Evolutionary conservation across 2,888 invertebrate genomes (phyloP).

Genomic region (Brassicogethes aeneus): DNA sequence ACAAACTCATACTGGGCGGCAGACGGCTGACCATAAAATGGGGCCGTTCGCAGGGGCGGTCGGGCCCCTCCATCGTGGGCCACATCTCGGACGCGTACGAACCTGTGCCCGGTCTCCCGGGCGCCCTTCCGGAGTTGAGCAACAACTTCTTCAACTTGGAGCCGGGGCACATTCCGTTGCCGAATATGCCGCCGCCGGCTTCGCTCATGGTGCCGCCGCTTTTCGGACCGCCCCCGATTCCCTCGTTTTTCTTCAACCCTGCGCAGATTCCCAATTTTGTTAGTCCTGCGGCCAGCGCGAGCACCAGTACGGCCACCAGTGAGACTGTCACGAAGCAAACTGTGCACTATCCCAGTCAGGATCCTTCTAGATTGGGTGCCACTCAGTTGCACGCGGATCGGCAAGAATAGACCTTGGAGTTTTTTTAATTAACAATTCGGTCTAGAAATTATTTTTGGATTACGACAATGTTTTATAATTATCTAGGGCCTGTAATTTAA

Average conservation of each 20-base stretch:
- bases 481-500: too few species aligned
- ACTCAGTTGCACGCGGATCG: conserved; percentile 38
- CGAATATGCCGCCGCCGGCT: conserved; percentile 41
- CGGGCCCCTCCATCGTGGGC: conserved; percentile 35
- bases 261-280: conserved; percentile 32
- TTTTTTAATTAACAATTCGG: not conserved
- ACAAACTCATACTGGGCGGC: conserved; percentile 76
- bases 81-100: conserved; percentile 51
- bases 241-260: conserved; percentile 44
- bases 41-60: conserved; percentile 89
- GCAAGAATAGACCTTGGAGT: conserved; percentile 23
- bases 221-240: conserved; percentile 51
- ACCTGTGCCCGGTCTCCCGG: conserved; percentile 71
- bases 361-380: conserved; percentile 86
- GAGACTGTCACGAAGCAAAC: conserved; percentile 40
- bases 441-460: too few species aligned
- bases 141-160: conserved; percentile 63
- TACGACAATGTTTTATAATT: too few species aligned
- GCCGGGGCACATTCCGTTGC: conserved; percentile 40
- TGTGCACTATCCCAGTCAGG: conserved; percentile 94
- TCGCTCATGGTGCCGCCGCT: conserved; percentile 48
- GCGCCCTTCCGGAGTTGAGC: conserved; percentile 55
- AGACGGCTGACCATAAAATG: conserved; percentile 94
- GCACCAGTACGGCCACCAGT: conserved; percentile 30
- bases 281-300: conserved; percentile 38